Evolutionary conservation across 2,797 vertebrate species (phyloP).

Genomic region (Enteromius afrohamiltoni): DNA sequence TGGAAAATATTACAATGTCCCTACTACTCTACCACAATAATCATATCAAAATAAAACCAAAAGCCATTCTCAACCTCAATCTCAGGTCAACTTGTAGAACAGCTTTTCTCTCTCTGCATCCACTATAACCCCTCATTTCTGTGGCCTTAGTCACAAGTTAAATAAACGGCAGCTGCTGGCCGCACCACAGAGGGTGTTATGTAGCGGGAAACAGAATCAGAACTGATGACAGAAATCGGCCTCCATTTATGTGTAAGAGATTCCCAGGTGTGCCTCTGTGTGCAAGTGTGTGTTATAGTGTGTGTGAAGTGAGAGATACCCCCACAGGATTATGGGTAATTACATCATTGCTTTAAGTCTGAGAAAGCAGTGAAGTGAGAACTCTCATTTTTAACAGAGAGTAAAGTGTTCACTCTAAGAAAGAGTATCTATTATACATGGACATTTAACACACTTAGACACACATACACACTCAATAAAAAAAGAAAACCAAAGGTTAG

Average conservation of each 20-base stretch:
- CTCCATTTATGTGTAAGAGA: conserved; percentile 76
- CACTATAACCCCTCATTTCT: conserved; percentile 55
- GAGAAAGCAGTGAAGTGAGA: conserved; percentile 32
- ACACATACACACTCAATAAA: background rate
- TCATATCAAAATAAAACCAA: conserved; percentile 55
- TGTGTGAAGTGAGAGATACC: conserved; percentile 41
- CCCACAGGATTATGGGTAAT: conserved; percentile 53
- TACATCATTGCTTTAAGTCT: conserved; percentile 52
- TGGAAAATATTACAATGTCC: background rate
- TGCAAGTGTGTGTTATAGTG: conserved; percentile 40
- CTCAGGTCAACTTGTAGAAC: conserved; percentile 41
- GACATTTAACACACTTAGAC: conserved; percentile 3
- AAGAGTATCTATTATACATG: background rate
- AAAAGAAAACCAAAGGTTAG: conserved; percentile 42
- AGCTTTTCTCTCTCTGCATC: conserved; percentile 24
- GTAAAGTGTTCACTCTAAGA: conserved; percentile 15
- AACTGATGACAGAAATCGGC: conserved; percentile 68
- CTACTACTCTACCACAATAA: conserved; percentile 13
- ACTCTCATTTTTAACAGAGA: conserved; percentile 19
- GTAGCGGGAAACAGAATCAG: conserved; percentile 55
- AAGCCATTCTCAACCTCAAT: conserved; percentile 39
- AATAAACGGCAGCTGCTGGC: conserved; percentile 61
- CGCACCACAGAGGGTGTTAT: conserved; percentile 53
- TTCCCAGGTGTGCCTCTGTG: conserved; percentile 62
- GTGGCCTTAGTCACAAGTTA: conserved; percentile 61